phyloP scores from a whole-genome alignment of 2,888 invertebrate genomes.

The Drymonia ruficornis region DNA sequence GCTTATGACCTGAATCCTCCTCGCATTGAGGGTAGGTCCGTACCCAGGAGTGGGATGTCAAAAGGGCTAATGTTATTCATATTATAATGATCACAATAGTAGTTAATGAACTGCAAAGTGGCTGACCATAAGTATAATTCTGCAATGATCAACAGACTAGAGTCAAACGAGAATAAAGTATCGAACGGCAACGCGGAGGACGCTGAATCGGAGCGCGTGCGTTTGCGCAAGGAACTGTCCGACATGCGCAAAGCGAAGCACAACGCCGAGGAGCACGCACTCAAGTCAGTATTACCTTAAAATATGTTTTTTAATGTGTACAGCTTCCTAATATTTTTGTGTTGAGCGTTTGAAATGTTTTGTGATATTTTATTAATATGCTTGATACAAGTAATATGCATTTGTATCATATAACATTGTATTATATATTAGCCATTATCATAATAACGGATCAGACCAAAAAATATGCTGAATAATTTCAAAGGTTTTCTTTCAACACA shows the following conservation, averaged over 20 bases:
- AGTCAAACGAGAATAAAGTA: constrained; percentile 62
- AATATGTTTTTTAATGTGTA: not conserved
- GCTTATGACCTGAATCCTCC: too few species aligned
- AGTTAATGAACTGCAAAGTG: too few species aligned
- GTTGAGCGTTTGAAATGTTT: not conserved
- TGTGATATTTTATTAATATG: not conserved
- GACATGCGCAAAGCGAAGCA: constrained; percentile 84
- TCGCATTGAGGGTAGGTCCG: too few species aligned
- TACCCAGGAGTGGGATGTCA: too few species aligned
- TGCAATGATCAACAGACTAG: constrained; percentile 46
- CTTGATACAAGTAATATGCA: not conserved
- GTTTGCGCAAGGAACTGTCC: constrained; percentile 83
- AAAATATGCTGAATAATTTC: too few species aligned
- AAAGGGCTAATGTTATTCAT: too few species aligned
- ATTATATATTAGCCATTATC: not conserved
- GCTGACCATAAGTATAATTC: too few species aligned
- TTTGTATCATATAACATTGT: not conserved
- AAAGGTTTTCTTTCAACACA: too few species aligned
- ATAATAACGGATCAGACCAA: not conserved
- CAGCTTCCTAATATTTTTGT: not conserved
- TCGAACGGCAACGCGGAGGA: constrained; percentile 69
- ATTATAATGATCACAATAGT: too few species aligned
- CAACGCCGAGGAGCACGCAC: constrained; percentile 83
- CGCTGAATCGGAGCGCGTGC: constrained; percentile 80
- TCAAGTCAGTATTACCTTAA: constrained; percentile 75